Base-by-base conservation (phyloP, 2,888 invertebrate species). In the Pseudococcus jackbeardsleyi region DNA sequence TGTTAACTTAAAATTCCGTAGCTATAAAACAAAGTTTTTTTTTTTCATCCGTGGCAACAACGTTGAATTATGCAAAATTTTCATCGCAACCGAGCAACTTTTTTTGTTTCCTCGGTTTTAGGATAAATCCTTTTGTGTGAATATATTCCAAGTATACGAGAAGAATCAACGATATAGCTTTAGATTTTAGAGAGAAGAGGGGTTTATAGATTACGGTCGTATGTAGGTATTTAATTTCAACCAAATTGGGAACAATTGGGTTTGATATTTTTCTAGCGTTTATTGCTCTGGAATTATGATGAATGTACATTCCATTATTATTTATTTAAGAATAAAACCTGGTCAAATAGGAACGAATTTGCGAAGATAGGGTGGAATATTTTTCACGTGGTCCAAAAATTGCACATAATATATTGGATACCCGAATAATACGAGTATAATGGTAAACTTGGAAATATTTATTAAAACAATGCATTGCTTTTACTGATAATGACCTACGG, bases 1-100 rank as follows among this genome's bases (percentile, higher is more conserved):
- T 64, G 64, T 64, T 64, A 64, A 64, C 64, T 64, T 64, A 64
- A 64, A 64, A 64, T 64, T 64, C 64, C 22, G 22, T 6, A 22
- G 64, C 22, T 22, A 64, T 64, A 64, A 64, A 64, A 64, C 64
- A 64, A 64, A 22, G 8, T 64, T 64, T 64, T 64, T 64, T 64
- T 64, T 64, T 64, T 64, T n/a, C 19, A 19, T 22, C 22, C 64
- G 11, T 64, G 22, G 42, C 8, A 42, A 9, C 22, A 64, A 64
- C 64, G 64, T 64, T 64, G 64, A 64, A 64, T 64, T 64, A 64
- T 64, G 64, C 64, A 64, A 64, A 64, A 64, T 64, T 64, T 64
- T 64, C 64, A 64, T 19, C 22, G 64, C 19, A 64, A 9, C 64
- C 22, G 22, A 64, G 3, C 19, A 22, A 7, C 22, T 64, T 64